Evolutionary conservation across 2,113 vertebrate genomes (phyloP).

Genomic region (Bubalus kerabau): DNA sequence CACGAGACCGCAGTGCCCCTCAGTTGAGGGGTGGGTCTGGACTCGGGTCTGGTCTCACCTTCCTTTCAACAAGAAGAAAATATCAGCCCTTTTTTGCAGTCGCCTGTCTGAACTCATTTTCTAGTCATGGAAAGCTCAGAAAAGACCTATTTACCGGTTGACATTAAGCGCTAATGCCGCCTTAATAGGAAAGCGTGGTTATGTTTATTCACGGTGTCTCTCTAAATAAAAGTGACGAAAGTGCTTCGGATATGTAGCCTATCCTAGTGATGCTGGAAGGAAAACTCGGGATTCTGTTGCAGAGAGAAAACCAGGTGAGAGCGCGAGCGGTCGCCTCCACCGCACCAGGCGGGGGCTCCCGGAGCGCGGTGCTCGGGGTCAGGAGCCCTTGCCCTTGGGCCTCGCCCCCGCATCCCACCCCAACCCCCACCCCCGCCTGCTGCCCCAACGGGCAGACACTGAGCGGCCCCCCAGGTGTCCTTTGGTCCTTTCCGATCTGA

Average conservation of each 20-base stretch:
- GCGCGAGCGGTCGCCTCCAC: neutral
- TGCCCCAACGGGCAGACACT: neutral
- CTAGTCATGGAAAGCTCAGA: neutral
- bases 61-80: neutral
- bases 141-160: neutral
- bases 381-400: neutral
- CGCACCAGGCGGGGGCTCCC: neutral
- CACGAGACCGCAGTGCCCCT: accelerated
- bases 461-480: neutral
- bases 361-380: neutral
- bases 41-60: too few relatives aligned
- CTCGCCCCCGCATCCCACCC: neutral
- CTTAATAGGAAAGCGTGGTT: neutral
- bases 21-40: neutral
- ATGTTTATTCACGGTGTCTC: neutral
- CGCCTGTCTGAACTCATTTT: neutral
- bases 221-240: neutral
- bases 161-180: neutral
- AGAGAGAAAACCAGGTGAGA: neutral
- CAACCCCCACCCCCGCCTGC: neutral
- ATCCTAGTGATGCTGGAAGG: neutral
- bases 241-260: neutral
- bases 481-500: neutral
- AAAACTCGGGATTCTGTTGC: neutral
- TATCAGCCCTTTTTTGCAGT: neutral